Evolutionary conservation across 92 coral and sea anemone species (phyloP), one percentile per base, ranked within the genome.

Genomic region (Epizoanthus scotinus): DNA sequence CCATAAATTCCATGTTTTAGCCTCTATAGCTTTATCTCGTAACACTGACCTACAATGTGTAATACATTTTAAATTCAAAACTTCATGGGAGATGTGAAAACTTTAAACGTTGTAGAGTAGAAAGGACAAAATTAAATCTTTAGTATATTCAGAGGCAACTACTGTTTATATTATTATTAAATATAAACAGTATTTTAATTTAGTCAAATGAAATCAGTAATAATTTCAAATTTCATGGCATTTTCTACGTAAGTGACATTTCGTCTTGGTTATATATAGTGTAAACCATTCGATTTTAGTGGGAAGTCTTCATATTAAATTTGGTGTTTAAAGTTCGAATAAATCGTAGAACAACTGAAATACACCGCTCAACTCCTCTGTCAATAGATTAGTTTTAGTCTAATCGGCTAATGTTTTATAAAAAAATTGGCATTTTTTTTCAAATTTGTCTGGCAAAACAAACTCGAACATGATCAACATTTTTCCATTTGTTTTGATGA

Each of bases 261-360:
- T 70, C 21, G 31, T 14, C 27, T 70, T 34, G 36, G 77, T 3
- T 36, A 18, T 18, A 14, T 14, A 40, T 7, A 44, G 52, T 44
- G 52, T 44, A 15, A 47, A 47, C 52, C 52, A 10, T 47, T 47
- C 53, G 9, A 24, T 34, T 70, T 47, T 47, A 14, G 10, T 7
- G 38, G 26, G 21, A 24, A 13, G 77, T 49, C 26, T 50, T 28
- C 77, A 70, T 47, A 70, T 70, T 70, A 70, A 22, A 44, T 70
- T 70, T 70, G 14, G 36, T 70, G 77, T 50, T 70, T 70, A 70
- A 24, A 53, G 36, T 70, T 53, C 38, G 50, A 29, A 70, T 50
- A 70, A 26, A 50, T n/a, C 36, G 5, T 50, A 24, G 38, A 49
- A 31, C 38, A 50, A 44, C 27, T 20, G 1, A 50, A 49, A 70